Evolutionary conservation across 2,888 invertebrate genomes (phyloP).

Genomic region (Sinohyriopsis cumingii): DNA sequence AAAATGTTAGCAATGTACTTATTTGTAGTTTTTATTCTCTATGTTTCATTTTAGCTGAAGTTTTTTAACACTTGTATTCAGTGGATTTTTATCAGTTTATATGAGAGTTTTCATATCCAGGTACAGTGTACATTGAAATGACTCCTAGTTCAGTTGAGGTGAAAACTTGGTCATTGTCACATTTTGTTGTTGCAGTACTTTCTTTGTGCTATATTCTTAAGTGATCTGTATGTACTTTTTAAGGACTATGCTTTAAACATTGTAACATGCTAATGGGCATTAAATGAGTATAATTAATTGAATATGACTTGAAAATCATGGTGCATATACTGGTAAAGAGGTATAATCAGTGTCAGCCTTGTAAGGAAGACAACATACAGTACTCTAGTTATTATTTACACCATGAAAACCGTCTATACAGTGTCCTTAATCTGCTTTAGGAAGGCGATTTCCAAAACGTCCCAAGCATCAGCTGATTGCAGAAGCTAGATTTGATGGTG

Average conservation of each 20-base stretch:
- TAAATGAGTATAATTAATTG: no score
- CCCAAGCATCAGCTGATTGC: slow-evolving; percentile 67
- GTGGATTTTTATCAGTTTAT: no score
- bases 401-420: background rate
- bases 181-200: background rate
- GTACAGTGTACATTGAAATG: background rate
- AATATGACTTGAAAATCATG: no score
- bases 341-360: background rate
- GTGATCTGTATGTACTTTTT: background rate
- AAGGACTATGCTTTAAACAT: no score
- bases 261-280: no score
- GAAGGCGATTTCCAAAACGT: slow-evolving; percentile 71
- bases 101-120: background rate
- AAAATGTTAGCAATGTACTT: no score
- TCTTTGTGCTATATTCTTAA: background rate
- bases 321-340: no score
- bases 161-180: background rate
- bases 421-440: slow-evolving; percentile 43
- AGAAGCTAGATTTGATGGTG: slow-evolving; percentile 73
- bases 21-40: no score
- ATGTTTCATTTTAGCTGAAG: no score
- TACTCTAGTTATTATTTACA: background rate
- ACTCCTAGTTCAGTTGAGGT: no score
- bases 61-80: no score
- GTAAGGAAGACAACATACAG: background rate